Percentiles rank a stretch among this genome's conserved stretches.
phyloP scores from a whole-genome alignment of 2,888 invertebrate species.

The Cheilosia urbana region DNA sequence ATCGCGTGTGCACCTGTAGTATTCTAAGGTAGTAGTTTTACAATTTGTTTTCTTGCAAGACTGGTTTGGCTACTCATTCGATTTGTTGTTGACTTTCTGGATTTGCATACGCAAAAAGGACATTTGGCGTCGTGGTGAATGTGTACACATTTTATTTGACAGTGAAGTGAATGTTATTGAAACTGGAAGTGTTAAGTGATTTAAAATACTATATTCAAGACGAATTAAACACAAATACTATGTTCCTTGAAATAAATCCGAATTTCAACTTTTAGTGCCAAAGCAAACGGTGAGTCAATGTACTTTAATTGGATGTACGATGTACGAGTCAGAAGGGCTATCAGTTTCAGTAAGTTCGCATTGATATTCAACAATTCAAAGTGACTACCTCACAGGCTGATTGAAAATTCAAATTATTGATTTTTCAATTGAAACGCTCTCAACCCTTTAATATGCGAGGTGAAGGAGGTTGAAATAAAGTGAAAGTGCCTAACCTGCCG shows the following conservation, averaged over 20 bases:
- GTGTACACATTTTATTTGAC: slow-evolving; percentile 10
- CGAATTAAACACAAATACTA: background rate
- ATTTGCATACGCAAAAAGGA: slow-evolving; percentile 12
- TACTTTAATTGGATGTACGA: background rate
- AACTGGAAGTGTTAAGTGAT: too few species aligned
- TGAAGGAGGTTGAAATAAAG: slow-evolving; percentile 20
- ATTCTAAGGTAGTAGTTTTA: background rate
- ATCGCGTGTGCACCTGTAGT: slow-evolving; percentile 11
- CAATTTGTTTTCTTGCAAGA: slow-evolving; percentile 6
- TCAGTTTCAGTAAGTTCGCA: slow-evolving; percentile 11
- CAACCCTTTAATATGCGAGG: background rate
- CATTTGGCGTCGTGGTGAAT: background rate
- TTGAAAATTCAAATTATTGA: slow-evolving; percentile 59
- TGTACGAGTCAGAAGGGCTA: background rate
- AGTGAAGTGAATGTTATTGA: too few species aligned
- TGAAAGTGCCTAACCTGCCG: slow-evolving; percentile 43
- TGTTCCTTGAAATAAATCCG: background rate
- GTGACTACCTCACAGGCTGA: slow-evolving; percentile 7
- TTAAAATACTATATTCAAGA: too few species aligned
- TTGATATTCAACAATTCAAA: slow-evolving; percentile 42
- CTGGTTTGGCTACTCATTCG: slow-evolving; percentile 10
- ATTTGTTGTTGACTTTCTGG: background rate
- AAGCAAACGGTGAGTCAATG: slow-evolving; percentile 38
- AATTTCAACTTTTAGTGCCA: background rate
- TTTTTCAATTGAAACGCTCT: slow-evolving; percentile 49